Base-by-base conservation (phyloP, 1,140 invertebrate species). In the Drosophila subpulchrella region DNA sequence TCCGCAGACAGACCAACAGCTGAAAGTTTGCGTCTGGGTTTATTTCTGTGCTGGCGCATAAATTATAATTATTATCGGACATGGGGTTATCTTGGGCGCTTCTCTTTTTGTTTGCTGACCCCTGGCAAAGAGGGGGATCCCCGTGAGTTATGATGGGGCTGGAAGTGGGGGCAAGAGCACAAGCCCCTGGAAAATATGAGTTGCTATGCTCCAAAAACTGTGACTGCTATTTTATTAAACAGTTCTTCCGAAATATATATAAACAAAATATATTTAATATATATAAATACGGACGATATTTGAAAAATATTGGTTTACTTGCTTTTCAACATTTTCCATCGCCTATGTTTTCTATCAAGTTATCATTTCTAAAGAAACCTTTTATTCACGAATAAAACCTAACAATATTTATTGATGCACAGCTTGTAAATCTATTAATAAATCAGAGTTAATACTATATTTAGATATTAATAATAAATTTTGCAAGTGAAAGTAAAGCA, bases 1-100 rank as follows among this genome's bases (percentile, higher is more conserved):
- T 70, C 39, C 34, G 24, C 51, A 55, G 36, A 66, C 60, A 56
- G 44, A 66, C 20, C 12, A 44, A 38, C 62, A 56, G 63, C 41
- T 71, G 24, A 57, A 70, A 57, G 66, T 71, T 63, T 42, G 39
- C 38, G 60, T 38, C 47, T 51, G 32, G 30, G n/a, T 67, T 53
- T 65, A 41, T 79, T 58, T 62, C 47, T 88, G 83, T 88, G 83
- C 68, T 60, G 66, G 57, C 80, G 79, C 84, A 88, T 88, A 88
- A 88, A 89, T 88, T 83, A 80, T 80, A 83, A 89, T 89, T 88
- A 89, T 89, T 77, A 65, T 50, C 34, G 41, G 57, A 75, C 57
- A 79, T 58, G 61, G 61, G 65, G 11, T 39, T 41, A 56, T 68
- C 42, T 34, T 13, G 11, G 41, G 6, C 56, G 10, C 20, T n/a